These are phyloP conservation scores for Bos javanicus DNA, from an alignment of 2,113 vertebrate species.

Conservation along the genomic window DNA sequence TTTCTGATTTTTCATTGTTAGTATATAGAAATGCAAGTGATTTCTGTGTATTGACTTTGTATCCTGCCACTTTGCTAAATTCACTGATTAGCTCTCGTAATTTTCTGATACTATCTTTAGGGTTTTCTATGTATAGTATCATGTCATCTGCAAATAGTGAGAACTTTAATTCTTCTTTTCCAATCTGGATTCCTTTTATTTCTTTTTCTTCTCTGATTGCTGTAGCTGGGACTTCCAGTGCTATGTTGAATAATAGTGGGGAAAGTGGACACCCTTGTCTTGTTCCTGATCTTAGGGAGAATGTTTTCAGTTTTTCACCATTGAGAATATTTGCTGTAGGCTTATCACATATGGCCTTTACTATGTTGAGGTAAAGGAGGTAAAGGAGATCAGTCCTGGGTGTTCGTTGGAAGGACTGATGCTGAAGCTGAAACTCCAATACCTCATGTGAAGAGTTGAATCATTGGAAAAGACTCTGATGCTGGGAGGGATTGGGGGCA, in stretches of 20 bases:
- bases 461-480: too few relatives aligned
- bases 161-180: not conserved
- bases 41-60: not conserved
- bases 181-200: not conserved
- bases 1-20: not conserved
- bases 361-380: not conserved
- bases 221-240: not conserved
- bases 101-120: not conserved
- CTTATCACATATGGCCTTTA: not conserved
- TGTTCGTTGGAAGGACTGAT: too few relatives aligned
- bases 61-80: not conserved
- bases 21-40: not conserved
- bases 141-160: not conserved
- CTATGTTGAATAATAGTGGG: not conserved
- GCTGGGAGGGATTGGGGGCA: too few relatives aligned
- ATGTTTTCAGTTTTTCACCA: not conserved
- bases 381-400: too few relatives aligned
- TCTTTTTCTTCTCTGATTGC: not conserved
- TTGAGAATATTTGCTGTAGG: not conserved
- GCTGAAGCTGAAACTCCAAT: too few relatives aligned
- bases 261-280: not conserved
- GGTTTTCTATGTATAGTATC: not conserved
- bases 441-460: too few relatives aligned
- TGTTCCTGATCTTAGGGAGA: not conserved
- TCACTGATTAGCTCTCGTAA: not conserved